Conservation (phyloP, 2,888 invertebrate species). For the Gasteruption jaculator region DNA sequence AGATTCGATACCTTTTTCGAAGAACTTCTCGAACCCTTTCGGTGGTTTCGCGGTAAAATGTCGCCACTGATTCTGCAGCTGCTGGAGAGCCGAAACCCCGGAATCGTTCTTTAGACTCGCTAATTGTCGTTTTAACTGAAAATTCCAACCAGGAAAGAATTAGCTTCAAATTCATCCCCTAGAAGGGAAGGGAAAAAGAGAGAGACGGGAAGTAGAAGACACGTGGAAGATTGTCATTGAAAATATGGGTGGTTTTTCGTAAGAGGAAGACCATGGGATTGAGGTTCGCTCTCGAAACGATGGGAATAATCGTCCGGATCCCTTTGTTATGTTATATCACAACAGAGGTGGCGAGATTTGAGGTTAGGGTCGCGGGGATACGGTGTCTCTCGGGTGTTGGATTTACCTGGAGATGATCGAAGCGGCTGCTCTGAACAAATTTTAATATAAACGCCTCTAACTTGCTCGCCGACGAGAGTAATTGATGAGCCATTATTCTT, state of each 20-base stretch:
- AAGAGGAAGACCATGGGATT: too few relatives aligned
- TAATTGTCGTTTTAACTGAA: slow-evolving; percentile 48
- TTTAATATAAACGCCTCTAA: slow-evolving; percentile 55
- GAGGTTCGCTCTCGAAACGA: too few relatives aligned
- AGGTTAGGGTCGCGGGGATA: too few relatives aligned
- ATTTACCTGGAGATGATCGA: slow-evolving; percentile 48
- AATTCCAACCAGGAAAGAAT: too few relatives aligned
- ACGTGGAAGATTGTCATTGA: too few relatives aligned
- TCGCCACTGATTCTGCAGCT: slow-evolving; percentile 61
- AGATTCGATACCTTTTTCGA: slow-evolving; percentile 65
- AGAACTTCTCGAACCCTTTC: slow-evolving; percentile 93
- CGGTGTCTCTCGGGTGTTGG: too few relatives aligned
- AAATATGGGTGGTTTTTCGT: too few relatives aligned
- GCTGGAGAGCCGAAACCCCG: slow-evolving; percentile 58
- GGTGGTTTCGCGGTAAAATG: slow-evolving; percentile 75
- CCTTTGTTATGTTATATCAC: slow-evolving; percentile 26
- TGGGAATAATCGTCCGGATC: background rate
- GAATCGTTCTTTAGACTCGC: slow-evolving; percentile 42
- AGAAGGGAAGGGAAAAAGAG: too few relatives aligned
- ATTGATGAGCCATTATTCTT: slow-evolving; percentile 60
- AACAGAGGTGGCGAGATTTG: slow-evolving; percentile 18
- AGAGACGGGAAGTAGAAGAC: too few relatives aligned
- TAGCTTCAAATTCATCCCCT: too few relatives aligned
- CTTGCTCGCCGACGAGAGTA: slow-evolving; percentile 58
- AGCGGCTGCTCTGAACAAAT: slow-evolving; percentile 46